Evolutionary conservation across 2,888 invertebrate species (phyloP), one percentile per base, ranked within the genome.

Genomic region (Napeogenes sylphis): DNA sequence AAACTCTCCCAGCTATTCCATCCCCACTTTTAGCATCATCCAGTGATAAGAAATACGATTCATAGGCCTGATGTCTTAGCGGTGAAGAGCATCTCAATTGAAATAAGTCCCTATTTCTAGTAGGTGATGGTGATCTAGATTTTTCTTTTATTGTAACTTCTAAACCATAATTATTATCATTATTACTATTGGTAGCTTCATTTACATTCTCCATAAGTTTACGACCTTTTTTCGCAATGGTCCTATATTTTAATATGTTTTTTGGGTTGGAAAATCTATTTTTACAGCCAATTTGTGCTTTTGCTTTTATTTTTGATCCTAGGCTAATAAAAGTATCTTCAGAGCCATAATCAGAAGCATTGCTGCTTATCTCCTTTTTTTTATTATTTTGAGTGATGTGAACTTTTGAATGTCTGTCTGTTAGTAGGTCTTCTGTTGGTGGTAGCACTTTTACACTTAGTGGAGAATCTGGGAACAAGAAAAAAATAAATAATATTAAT

Each of bases 281-380:
- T 72, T 84, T 89, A 4, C 81, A 74, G 6, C 79, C 76, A 2
- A 78, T 73, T 74, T 91, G 90, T 2, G 91, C 91, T 77, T 83
- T 90, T n/a, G 86, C 87, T 74, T 91, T 91, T 55, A 91, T 91
- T 77, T 91, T 91, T 46, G 88, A 86, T 47, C 91, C 91, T 75
- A 91, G 75, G 71, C 91, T 91, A 60, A 89, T 85, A 68, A 80
- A 90, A 2, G 91, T 91, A 61, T 91, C 91, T 75, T 90, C 91
- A 8, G 91, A 91, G 14, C 91, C 90, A 70, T 87, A 85, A 66
- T 90, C 90, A 2, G 90, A 90, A 45, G 83, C 85, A 68, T 90
- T 90, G 68, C 90, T 87, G 71, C 86, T 85, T 61, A 84, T 69
- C 14, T 85, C 86, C 72, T 75, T 83, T 53, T 83, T 78, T 38